phyloP scores from a whole-genome alignment of 2,888 invertebrate genomes.

The Aplocera efformata region DNA sequence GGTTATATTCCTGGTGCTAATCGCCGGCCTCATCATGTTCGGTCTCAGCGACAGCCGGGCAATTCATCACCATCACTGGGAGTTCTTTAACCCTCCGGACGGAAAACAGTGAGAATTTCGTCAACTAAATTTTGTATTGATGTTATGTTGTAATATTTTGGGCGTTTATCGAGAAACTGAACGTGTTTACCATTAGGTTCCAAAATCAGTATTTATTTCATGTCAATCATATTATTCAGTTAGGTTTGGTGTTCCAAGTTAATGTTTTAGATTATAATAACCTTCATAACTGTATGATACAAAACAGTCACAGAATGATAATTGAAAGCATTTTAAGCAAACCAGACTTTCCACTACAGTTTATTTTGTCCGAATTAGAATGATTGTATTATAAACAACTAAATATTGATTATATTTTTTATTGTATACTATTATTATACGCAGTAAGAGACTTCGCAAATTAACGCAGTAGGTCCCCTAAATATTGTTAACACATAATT shows the following conservation, averaged over 20 bases:
- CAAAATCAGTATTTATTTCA: too few species aligned
- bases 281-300: constrained; percentile 5
- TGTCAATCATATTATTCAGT: too few species aligned
- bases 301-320: constrained; percentile 15
- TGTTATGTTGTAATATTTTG: background rate
- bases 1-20: constrained; percentile 88
- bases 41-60: constrained; percentile 86
- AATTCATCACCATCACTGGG: constrained; percentile 92
- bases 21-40: constrained; percentile 88
- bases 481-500: too few species aligned
- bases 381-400: background rate
- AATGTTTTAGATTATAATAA: too few species aligned
- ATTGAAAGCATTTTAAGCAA: constrained; percentile 43
- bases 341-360: constrained; percentile 50
- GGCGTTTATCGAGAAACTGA: background rate
- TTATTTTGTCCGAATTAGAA: background rate
- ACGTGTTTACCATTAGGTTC: too few species aligned
- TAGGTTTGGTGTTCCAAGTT: too few species aligned
- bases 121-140: background rate
- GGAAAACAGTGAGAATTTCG: constrained; percentile 59
- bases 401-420: background rate
- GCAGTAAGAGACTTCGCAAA: background rate
- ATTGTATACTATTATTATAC: constrained; percentile 1
- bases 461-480: too few species aligned
- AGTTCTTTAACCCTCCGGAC: constrained; percentile 91